Percentiles rank a stretch among this genome's conserved stretches.
Conservation (phyloP, 2,113 vertebrate genomes). For the Barbus barbus region DNA sequence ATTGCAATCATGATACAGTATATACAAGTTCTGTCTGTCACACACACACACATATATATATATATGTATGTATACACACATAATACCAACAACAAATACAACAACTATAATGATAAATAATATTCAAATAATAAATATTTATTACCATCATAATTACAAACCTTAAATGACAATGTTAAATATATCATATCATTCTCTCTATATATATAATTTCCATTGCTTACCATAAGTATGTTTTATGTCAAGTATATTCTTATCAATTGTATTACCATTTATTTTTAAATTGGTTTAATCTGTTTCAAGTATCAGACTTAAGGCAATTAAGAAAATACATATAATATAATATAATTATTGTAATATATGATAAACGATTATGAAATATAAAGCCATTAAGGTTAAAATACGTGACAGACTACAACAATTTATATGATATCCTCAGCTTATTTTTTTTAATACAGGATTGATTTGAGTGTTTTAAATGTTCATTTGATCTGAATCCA, state of each 20-base stretch:
- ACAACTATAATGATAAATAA: neutral
- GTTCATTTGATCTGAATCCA: neutral
- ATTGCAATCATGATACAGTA: conserved; percentile 37
- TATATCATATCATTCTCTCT: neutral
- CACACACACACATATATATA: neutral
- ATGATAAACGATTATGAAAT: too few species aligned
- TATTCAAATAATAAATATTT: conserved; percentile 54
- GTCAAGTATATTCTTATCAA: neutral
- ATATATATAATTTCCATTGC: neutral
- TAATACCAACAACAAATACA: neutral
- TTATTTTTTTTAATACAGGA: neutral
- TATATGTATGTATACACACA: too few species aligned
- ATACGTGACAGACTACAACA: neutral
- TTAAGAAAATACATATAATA: conserved; percentile 55
- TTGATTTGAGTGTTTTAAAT: neutral
- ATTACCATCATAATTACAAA: neutral
- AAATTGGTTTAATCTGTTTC: neutral
- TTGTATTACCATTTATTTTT: conserved; percentile 43
- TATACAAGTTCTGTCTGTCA: neutral
- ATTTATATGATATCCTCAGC: neutral
- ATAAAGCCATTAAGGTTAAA: neutral
- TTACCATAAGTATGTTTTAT: neutral
- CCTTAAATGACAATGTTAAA: neutral
- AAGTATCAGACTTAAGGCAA: neutral
- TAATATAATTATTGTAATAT: too few species aligned